These are phyloP conservation scores for Platycercus adscitus DNA, from an alignment of 2,113 vertebrate genomes.

Conservation along the genomic window DNA sequence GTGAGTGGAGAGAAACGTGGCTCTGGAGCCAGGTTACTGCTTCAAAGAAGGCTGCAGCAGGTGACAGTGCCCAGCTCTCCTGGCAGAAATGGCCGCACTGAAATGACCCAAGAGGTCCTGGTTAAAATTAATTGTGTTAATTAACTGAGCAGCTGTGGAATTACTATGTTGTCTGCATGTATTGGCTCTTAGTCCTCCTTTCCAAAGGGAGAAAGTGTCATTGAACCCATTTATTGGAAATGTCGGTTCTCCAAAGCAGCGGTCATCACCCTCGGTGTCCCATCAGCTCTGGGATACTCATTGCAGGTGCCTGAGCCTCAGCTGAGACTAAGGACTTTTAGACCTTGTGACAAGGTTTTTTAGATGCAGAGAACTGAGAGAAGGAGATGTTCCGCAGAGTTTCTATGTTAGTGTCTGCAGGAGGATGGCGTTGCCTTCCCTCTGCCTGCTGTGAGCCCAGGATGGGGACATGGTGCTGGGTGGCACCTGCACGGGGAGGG, in stretches of 20 bases:
- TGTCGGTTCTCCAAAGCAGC: background rate
- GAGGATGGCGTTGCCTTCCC: background rate
- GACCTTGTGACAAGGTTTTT: background rate
- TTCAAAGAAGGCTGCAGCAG: background rate
- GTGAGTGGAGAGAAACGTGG: background rate
- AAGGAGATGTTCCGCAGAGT: background rate
- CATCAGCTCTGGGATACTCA: fast-evolving
- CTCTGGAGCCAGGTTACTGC: background rate
- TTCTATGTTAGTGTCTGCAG: background rate
- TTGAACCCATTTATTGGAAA: background rate
- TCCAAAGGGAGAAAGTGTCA: background rate
- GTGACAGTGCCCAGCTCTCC: fast-evolving
- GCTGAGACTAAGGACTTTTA: background rate
- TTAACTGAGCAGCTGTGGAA: constrained; percentile 9
- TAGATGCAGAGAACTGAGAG: background rate
- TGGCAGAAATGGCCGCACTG: background rate
- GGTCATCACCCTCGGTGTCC: background rate
- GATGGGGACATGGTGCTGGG: background rate
- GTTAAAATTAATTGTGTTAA: constrained; percentile 35
- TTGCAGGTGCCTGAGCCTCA: background rate
- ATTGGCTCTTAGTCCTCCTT: background rate
- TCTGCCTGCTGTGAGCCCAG: background rate
- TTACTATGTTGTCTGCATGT: background rate
- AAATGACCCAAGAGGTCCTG: background rate
- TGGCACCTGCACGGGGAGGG: fast-evolving